Evolutionary conservation across 2,888 invertebrate species (phyloP).

Genomic region (Hydraecia micacea): DNA sequence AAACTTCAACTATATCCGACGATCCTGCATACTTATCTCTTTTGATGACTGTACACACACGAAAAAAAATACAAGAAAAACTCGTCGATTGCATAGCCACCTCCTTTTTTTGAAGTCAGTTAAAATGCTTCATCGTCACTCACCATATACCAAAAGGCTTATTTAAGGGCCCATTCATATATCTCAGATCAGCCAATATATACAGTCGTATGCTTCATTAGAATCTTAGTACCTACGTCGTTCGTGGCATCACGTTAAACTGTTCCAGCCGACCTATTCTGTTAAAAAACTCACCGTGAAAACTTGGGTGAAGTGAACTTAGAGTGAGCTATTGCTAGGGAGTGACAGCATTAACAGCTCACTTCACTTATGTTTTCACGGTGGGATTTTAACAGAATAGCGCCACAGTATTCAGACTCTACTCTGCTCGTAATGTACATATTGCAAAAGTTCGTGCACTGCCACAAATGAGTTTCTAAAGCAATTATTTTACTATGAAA

Average conservation of each 20-base stretch:
- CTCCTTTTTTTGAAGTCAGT: not conserved
- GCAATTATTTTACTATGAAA: constrained; percentile 55
- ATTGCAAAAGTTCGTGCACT: constrained; percentile 55
- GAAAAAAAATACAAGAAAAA: not conserved
- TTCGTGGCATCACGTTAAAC: constrained; percentile 25
- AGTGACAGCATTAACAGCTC: too few species aligned
- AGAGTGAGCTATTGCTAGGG: too few species aligned
- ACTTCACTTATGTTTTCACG: too few species aligned
- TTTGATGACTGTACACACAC: too few species aligned
- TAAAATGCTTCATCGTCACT: not conserved
- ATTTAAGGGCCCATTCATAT: not conserved
- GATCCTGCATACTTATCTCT: too few species aligned
- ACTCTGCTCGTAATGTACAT: constrained; percentile 37
- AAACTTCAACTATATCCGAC: too few species aligned
- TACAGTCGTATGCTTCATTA: not conserved
- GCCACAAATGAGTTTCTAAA: constrained; percentile 54
- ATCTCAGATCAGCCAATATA: not conserved
- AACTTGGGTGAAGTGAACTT: too few species aligned
- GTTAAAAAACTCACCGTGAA: too few species aligned
- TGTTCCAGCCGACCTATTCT: too few species aligned
- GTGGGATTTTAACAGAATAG: too few species aligned
- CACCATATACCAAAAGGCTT: not conserved
- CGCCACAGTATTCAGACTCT: constrained; percentile 25
- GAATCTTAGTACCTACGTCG: constrained; percentile 21
- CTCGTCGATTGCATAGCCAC: not conserved